phyloP scores from a whole-genome alignment of 2,888 invertebrate genomes.

The Siphlonurus alternatus region DNA sequence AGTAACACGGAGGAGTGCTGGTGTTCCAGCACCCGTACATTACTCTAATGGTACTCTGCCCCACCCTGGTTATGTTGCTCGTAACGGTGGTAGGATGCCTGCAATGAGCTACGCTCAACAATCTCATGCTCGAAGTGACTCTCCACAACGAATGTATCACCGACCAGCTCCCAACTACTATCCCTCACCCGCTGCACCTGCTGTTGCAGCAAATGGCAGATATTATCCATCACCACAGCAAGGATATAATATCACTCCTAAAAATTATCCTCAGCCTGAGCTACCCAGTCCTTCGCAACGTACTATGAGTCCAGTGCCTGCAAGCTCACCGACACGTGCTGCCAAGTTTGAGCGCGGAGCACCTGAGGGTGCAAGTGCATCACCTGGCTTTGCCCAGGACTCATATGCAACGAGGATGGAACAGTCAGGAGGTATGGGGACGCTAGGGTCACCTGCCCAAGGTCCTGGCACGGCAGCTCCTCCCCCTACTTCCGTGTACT shows the following conservation, averaged over 20 bases:
- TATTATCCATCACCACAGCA: background rate
- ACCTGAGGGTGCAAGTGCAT: slow-evolving; percentile 56
- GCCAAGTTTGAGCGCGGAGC: slow-evolving; percentile 43
- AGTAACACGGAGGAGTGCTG: slow-evolving; percentile 3
- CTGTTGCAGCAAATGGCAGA: slow-evolving; percentile 19
- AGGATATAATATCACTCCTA: background rate
- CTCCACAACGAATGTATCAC: slow-evolving; percentile 26
- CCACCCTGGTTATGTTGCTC: slow-evolving; percentile 16
- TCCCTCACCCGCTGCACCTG: slow-evolving; percentile 20
- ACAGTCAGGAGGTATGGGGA: background rate
- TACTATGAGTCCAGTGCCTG: slow-evolving; percentile 6
- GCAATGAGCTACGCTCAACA: slow-evolving; percentile 22
- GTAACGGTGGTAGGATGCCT: slow-evolving; percentile 22
- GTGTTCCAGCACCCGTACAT: slow-evolving; percentile 25
- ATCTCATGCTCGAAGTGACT: slow-evolving; percentile 21
- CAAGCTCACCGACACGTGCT: slow-evolving; percentile 29
- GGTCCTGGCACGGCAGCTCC: slow-evolving; percentile 26
- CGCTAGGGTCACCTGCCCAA: slow-evolving; percentile 27
- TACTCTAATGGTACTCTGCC: slow-evolving; percentile 27
- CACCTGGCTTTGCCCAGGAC: slow-evolving; percentile 30
- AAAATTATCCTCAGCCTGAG: background rate
- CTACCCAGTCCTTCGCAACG: slow-evolving; percentile 1
- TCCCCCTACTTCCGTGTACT: slow-evolving; percentile 42
- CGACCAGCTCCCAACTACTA: slow-evolving; percentile 24
- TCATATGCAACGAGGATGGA: background rate